These are phyloP conservation scores for Oligia strigilis DNA, from an alignment of 2,888 invertebrate genomes.

Conservation along the genomic window DNA sequence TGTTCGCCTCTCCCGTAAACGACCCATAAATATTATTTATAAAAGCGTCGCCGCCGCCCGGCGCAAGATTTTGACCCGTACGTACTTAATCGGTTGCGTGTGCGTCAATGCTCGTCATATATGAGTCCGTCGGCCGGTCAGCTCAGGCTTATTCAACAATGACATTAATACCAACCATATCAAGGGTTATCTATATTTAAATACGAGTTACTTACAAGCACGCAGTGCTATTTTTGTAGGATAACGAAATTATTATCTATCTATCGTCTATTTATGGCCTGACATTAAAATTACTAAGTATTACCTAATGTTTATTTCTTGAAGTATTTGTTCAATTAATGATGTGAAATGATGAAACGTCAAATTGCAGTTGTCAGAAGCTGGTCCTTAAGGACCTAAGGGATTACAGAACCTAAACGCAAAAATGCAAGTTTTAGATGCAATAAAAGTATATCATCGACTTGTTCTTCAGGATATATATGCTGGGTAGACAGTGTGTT, in stretches of 20 bases:
- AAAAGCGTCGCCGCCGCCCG: conserved; percentile 50
- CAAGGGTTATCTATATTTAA: conserved; percentile 78
- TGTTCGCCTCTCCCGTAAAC: conserved; percentile 48
- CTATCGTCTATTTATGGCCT: conserved; percentile 42
- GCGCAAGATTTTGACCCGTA: conserved; percentile 63
- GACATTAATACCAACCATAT: conserved; percentile 64
- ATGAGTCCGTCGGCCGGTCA: conserved; percentile 44
- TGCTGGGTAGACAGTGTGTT: no score
- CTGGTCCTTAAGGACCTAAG: background rate
- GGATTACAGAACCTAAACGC: no score
- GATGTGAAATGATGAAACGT: conserved; percentile 42
- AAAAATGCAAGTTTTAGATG: no score
- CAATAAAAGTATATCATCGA: no score
- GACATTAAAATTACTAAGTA: conserved; percentile 25
- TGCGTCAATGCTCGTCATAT: conserved; percentile 66
- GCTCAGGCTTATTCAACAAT: conserved; percentile 64
- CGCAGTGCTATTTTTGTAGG: conserved; percentile 76
- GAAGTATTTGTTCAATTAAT: conserved; percentile 1
- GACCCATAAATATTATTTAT: conserved; percentile 61
- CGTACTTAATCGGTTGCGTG: conserved; percentile 59
- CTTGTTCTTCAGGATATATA: no score
- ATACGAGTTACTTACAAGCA: conserved; percentile 64
- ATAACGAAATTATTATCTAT: conserved; percentile 66
- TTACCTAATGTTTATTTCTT: conserved; percentile 19
- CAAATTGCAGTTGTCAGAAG: conserved; percentile 15